phyloP scores from a whole-genome alignment of 1,140 invertebrate species.

The Doryteuthis pealeii region DNA sequence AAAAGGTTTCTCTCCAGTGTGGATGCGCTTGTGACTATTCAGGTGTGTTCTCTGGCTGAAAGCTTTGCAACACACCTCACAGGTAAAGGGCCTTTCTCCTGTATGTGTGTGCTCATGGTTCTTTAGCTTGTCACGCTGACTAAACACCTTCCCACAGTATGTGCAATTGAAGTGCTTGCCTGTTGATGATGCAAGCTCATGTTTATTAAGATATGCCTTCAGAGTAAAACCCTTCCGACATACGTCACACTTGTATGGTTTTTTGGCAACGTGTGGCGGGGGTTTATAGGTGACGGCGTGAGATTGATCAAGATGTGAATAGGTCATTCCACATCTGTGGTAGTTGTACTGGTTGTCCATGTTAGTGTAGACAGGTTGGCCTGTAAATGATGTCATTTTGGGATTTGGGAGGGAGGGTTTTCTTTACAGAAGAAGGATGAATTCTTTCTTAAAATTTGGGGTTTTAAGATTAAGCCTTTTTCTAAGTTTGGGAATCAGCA shows the following conservation, averaged over 20 bases:
- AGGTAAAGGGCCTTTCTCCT: slow-evolving; percentile 20
- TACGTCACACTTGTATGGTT: slow-evolving; percentile 70
- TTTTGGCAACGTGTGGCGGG: slow-evolving; percentile 16
- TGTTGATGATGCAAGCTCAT: slow-evolving; percentile 13
- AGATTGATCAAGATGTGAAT: neutral
- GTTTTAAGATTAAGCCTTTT: too few species aligned
- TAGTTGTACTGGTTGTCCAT: neutral
- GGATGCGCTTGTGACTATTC: slow-evolving; percentile 16
- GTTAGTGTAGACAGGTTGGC: neutral
- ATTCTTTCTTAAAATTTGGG: too few species aligned
- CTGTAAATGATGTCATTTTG: neutral
- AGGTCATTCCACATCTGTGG: slow-evolving; percentile 2
- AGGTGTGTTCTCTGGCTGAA: slow-evolving; percentile 13
- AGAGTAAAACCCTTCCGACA: slow-evolving; percentile 87
- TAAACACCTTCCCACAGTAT: slow-evolving; percentile 18
- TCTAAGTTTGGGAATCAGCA: too few species aligned
- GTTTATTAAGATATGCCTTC: slow-evolving; percentile 84
- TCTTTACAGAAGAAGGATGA: too few species aligned
- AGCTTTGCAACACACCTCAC: slow-evolving; percentile 17
- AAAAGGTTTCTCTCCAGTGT: slow-evolving; percentile 23
- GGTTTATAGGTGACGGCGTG: neutral
- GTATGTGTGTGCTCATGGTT: slow-evolving; percentile 24
- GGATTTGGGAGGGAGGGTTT: too few species aligned
- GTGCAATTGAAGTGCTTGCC: slow-evolving; percentile 14
- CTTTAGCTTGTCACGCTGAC: slow-evolving; percentile 10